phyloP scores from a whole-genome alignment of 2,888 invertebrate species.

The Trichogramma dendrolimi region DNA sequence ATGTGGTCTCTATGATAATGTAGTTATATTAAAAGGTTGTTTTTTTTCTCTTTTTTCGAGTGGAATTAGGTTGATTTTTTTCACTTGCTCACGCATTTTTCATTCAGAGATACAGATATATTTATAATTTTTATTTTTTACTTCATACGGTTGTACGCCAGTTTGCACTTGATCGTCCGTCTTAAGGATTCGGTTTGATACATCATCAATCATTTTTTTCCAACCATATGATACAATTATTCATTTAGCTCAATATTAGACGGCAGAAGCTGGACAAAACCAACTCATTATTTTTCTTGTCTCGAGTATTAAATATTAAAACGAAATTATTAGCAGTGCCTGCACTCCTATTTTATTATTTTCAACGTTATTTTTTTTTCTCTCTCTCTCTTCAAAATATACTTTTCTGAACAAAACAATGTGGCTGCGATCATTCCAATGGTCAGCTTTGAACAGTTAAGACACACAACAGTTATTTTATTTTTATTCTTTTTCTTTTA shows the following conservation, averaged over 20 bases:
- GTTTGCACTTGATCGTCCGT: too few relatives aligned
- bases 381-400: not conserved
- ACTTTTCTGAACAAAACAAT: slow-evolving; percentile 7
- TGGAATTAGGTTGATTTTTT: too few relatives aligned
- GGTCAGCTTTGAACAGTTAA: slow-evolving; percentile 48
- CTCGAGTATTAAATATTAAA: not conserved
- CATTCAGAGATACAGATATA: too few relatives aligned
- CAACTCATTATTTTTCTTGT: slow-evolving; percentile 9
- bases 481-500: too few relatives aligned
- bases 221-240: slow-evolving; percentile 9
- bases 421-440: slow-evolving; percentile 34
- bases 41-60: too few relatives aligned
- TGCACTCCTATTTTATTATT: slow-evolving; percentile 23
- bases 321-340: slow-evolving; percentile 28
- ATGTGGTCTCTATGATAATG: too few relatives aligned
- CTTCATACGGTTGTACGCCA: too few relatives aligned
- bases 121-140: too few relatives aligned
- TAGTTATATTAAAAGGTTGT: too few relatives aligned
- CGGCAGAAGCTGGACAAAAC: slow-evolving; percentile 46
- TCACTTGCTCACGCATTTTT: too few relatives aligned
- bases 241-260: slow-evolving; percentile 46
- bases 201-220: too few relatives aligned
- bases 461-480: slow-evolving; percentile 50
- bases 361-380: slow-evolving; percentile 2
- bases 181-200: too few relatives aligned